A percentile compares a stretch with the other conserved stretches of the same genome.
These are phyloP conservation scores for Eutrigla gurnardus DNA, from an alignment of 2,797 vertebrate species.

Conservation along the genomic window DNA sequence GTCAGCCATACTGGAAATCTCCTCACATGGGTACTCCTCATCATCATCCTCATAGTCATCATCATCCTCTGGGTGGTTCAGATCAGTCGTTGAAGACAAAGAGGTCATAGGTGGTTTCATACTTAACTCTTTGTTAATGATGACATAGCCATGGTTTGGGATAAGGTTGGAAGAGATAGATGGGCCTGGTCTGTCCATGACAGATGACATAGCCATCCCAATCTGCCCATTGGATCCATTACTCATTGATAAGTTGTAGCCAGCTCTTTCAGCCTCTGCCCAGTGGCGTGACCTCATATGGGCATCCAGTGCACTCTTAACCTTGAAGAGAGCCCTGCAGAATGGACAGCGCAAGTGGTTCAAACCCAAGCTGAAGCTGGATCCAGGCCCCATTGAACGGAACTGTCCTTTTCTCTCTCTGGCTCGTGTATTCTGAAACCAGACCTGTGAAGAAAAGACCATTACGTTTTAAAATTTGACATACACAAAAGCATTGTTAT, in stretches of 20 bases:
- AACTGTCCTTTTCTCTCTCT: slow-evolving; percentile 99
- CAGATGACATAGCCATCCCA: slow-evolving; percentile 64
- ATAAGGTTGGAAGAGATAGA: slow-evolving; percentile 86
- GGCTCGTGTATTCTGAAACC: slow-evolving; percentile 99
- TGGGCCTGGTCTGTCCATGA: slow-evolving; percentile 85
- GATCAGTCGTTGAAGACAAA: slow-evolving; percentile 89
- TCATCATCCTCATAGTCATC: slow-evolving; percentile 83
- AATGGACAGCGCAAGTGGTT: slow-evolving; percentile 97
- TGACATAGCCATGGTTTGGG: slow-evolving; percentile 88
- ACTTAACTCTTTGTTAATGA: slow-evolving; percentile 88
- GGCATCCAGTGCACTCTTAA: slow-evolving; percentile 97
- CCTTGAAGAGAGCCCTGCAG: slow-evolving; percentile 98
- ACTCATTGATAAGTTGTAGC: slow-evolving; percentile 90
- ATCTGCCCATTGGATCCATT: slow-evolving; percentile 89
- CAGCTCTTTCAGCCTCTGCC: slow-evolving; percentile 96
- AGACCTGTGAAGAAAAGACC: slow-evolving; percentile 85
- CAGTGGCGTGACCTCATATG: slow-evolving; percentile 98
- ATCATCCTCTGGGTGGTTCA: slow-evolving; percentile 90
- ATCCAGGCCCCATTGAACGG: slow-evolving; percentile 91
- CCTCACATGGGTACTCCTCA: slow-evolving; percentile 80
- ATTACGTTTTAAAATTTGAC: slow-evolving; percentile 20
- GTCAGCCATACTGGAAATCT: slow-evolving; percentile 91
- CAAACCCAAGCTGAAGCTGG: slow-evolving; percentile 85
- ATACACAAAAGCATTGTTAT: slow-evolving; percentile 7
- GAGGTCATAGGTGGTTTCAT: slow-evolving; percentile 88